A percentile compares a stretch with the other conserved stretches of the same genome.
phyloP scores from a whole-genome alignment of 2,888 invertebrate genomes.

The Ormyrus pomaceus region DNA sequence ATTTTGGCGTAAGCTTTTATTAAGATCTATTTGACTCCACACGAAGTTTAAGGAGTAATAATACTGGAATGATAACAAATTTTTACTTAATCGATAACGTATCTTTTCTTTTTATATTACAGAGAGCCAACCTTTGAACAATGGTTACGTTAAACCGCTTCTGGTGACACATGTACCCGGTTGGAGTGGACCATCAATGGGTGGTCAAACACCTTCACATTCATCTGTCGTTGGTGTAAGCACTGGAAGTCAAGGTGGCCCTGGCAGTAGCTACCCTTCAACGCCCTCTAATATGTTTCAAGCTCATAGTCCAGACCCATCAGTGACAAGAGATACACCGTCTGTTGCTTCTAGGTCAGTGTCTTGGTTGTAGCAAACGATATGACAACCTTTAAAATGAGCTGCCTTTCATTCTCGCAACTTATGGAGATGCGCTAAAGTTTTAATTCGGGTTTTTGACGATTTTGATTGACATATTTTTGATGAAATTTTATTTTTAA shows the following conservation, averaged over 20 bases:
- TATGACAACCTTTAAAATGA: slow-evolving; percentile 34
- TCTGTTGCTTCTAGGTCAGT: slow-evolving; percentile 86
- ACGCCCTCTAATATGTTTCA: slow-evolving; percentile 81
- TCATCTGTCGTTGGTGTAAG: slow-evolving; percentile 75
- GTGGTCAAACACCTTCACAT: slow-evolving; percentile 73
- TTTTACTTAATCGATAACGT: too few relatives aligned
- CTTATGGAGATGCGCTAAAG: slow-evolving; percentile 59
- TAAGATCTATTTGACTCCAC: too few relatives aligned
- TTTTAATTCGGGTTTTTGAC: slow-evolving; percentile 10
- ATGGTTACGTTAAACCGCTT: slow-evolving; percentile 91
- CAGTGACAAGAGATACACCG: slow-evolving; percentile 82
- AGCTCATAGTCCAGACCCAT: slow-evolving; percentile 84
- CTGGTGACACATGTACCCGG: slow-evolving; percentile 90
- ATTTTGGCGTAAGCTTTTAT: too few relatives aligned
- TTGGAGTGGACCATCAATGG: slow-evolving; percentile 76
- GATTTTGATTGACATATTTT: slow-evolving; percentile 8
- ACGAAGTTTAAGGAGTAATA: too few relatives aligned
- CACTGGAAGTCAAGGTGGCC: slow-evolving; percentile 76
- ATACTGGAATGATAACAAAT: too few relatives aligned
- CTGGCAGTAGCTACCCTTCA: slow-evolving; percentile 78
- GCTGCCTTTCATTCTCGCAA: slow-evolving; percentile 51
- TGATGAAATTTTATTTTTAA: not conserved
- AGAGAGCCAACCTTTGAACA: slow-evolving; percentile 80
- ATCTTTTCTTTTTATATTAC: slow-evolving; percentile 32
- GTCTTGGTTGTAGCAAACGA: slow-evolving; percentile 69